Conservation (phyloP, 2,113 vertebrate species). For the Melanerpes aurifrons region DNA sequence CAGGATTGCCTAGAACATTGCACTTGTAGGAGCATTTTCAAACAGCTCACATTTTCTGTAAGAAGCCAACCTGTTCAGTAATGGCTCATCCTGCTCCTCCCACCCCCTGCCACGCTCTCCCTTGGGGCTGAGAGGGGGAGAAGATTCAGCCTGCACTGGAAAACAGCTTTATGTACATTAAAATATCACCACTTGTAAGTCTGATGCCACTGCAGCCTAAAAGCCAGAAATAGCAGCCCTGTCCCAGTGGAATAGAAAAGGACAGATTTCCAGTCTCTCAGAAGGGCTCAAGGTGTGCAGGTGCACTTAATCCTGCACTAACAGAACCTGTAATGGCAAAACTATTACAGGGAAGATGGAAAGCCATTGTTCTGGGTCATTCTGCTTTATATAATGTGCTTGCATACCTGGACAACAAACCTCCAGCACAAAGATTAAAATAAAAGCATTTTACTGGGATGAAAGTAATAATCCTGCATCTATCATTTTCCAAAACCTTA, state of each 20-base stretch:
- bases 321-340: neutral
- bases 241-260: neutral
- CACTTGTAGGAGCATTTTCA: slow-evolving; percentile 65
- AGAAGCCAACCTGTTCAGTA: slow-evolving; percentile 63
- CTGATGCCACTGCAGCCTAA: slow-evolving; percentile 22
- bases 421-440: neutral
- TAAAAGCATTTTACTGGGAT: neutral
- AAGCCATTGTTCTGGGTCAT: neutral
- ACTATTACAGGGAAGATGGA: neutral
- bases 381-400: neutral
- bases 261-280: slow-evolving; percentile 27
- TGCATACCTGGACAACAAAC: neutral
- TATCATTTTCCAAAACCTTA: neutral
- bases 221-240: slow-evolving; percentile 46
- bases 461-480: neutral
- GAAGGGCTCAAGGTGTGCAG: neutral
- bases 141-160: slow-evolving; percentile 44
- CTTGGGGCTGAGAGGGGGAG: slow-evolving; percentile 24
- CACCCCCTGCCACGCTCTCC: slow-evolving; percentile 4
- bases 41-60: slow-evolving; percentile 67
- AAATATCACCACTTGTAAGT: slow-evolving; percentile 26
- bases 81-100: slow-evolving; percentile 65
- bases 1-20: slow-evolving; percentile 56
- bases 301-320: slow-evolving; percentile 2
- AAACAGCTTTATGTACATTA: slow-evolving; percentile 60